phyloP scores from a whole-genome alignment of 2,888 invertebrate species.

The Agrotis segetum region DNA sequence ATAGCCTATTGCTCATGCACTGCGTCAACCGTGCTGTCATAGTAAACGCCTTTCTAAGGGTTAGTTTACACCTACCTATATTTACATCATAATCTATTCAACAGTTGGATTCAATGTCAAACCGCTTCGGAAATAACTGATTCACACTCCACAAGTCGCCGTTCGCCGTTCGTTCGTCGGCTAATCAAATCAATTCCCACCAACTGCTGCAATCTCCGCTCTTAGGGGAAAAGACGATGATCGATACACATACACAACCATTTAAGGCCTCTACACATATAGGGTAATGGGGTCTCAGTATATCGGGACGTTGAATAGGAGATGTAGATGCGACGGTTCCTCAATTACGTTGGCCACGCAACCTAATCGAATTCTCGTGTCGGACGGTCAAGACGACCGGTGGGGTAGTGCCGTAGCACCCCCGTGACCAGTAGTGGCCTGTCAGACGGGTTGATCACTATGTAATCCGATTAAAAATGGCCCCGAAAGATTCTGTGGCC shows the following conservation, averaged over 20 bases:
- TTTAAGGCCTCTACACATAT: constrained; percentile 23
- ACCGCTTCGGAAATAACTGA: not conserved
- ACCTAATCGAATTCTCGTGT: constrained; percentile 81
- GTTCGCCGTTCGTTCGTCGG: not conserved
- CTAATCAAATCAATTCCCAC: constrained; percentile 16
- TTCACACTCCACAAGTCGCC: not conserved
- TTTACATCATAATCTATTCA: not conserved
- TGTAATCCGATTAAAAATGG: constrained; percentile 41
- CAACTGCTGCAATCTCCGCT: constrained; percentile 27
- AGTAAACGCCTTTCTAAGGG: too few species aligned
- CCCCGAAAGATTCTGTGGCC: not conserved
- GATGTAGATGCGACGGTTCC: constrained; percentile 51
- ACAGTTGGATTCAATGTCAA: not conserved
- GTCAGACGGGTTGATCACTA: constrained; percentile 38
- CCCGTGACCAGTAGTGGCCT: constrained; percentile 40
- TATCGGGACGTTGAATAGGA: constrained; percentile 36
- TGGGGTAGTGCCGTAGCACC: constrained; percentile 14
- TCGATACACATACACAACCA: constrained; percentile 37
- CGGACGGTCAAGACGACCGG: constrained; percentile 63
- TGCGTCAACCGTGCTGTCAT: too few species aligned
- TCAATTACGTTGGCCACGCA: constrained; percentile 69
- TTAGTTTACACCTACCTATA: too few species aligned
- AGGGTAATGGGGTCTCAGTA: constrained; percentile 15
- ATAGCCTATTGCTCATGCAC: too few species aligned
- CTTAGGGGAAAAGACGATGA: constrained; percentile 42